Base-by-base conservation (phyloP, 2,888 invertebrate genomes). In the Meliscaeva auricollis region DNA sequence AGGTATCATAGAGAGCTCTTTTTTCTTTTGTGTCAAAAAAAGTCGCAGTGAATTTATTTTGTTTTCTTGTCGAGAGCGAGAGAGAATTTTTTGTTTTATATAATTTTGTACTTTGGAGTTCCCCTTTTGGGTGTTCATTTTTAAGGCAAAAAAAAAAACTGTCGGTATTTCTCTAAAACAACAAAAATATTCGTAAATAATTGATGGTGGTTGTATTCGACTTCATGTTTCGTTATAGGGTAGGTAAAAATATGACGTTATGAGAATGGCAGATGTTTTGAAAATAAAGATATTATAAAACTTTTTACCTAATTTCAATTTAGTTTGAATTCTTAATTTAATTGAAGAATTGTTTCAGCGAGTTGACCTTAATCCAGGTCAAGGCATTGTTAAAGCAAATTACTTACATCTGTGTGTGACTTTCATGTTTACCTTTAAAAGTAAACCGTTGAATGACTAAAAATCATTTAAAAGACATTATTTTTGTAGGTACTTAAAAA, bases 121-220 rank as follows among this genome's bases (percentile, higher is more conserved):
- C 44, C 74, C 62, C 74, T 60, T 38, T 26, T 13, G 11, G 15
- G 35, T 58, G 58, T 80, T 75, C 60, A 74, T 75, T 44, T 20
- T 38, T 38, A 6, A 9, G 35, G 13, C 38, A 38, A 13, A 38
- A 9, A 0, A 38, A 35, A 35, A 35, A 2, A 17, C 17, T 5
- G 35, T 38, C 38, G 20, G 35, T 58, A 20, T 58, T 58, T 58
- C 6, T 56, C 13, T 38, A 9, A 7, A 6, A 9, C 2, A 38
- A 38, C n/a, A 11, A 5, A 11, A 8, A 3, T 3, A 35, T 11
- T 58, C 30, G 6, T 35, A 58, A 58, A 20, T 58, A 20, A 58
- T 58, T 58, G 13, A 54, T 56, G n/a, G 32, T 56, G 32, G 17
- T 56, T 4, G 35, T 58, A 20, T 38, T 13, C n/a, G n/a, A n/a